Conservation (phyloP, 2,888 invertebrate species). For the Sialis lutaria region DNA sequence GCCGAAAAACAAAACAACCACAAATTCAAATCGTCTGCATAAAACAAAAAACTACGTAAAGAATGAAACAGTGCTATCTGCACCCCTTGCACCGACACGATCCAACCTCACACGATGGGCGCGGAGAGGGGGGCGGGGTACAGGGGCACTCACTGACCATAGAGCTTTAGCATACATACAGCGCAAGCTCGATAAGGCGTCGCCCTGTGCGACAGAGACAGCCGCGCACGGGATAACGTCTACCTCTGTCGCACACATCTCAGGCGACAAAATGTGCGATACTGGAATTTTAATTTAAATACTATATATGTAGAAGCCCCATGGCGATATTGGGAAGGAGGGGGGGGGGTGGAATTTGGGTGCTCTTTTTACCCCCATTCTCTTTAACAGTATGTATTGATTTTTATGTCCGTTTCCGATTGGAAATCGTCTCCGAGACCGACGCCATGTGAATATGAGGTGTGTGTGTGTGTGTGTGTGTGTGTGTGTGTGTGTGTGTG, state of each 20-base stretch:
- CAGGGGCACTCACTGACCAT: no score
- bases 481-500: neutral
- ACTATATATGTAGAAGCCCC: constrained; percentile 1
- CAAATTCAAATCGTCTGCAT: no score
- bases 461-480: neutral
- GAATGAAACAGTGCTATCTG: no score
- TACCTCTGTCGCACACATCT: neutral
- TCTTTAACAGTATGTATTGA: constrained; percentile 7
- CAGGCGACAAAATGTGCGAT: constrained; percentile 6
- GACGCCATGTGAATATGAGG: neutral
- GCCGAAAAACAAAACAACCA: no score
- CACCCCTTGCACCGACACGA: no score
- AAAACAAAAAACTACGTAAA: no score
- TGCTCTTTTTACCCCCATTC: neutral
- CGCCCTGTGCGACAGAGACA: no score
- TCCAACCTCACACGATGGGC: no score
- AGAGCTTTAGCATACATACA: no score
- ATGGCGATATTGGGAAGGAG: neutral
- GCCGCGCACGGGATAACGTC: no score
- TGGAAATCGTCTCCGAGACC: constrained; percentile 3
- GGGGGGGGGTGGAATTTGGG: neutral
- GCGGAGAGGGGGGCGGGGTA: no score
- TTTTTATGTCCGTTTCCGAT: constrained; percentile 8
- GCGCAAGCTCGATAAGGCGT: no score
- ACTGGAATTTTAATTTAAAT: constrained; percentile 7